phyloP scores from a whole-genome alignment of 2,113 vertebrate species.

The Tauraco erythrolophus region DNA sequence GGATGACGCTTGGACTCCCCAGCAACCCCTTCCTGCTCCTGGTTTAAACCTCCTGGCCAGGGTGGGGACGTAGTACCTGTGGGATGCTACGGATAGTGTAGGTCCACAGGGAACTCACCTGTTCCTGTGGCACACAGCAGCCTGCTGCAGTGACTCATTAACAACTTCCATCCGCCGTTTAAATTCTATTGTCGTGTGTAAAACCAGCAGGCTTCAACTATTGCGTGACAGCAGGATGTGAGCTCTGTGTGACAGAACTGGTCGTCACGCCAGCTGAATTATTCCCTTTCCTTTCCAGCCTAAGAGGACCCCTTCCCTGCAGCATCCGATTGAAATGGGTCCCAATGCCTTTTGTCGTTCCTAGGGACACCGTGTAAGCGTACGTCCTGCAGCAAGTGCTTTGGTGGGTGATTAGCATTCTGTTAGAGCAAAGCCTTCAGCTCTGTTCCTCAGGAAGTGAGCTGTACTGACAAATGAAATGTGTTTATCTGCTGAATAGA shows the following conservation, averaged over 20 bases:
- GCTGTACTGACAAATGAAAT: slow-evolving; percentile 23
- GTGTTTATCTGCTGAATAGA: slow-evolving; percentile 36
- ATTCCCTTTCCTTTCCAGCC: background rate
- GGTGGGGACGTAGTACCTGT: rapidly evolving
- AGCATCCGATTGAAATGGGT: background rate
- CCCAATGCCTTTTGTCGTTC: background rate
- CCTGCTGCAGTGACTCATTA: background rate
- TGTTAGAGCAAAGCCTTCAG: background rate
- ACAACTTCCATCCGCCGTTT: rapidly evolving
- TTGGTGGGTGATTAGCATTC: background rate
- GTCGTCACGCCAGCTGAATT: background rate
- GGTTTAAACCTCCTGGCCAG: background rate
- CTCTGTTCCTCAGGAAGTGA: slow-evolving; percentile 58
- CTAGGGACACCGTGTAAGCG: background rate
- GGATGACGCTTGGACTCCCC: background rate
- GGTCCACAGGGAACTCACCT: background rate
- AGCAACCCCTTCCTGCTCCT: background rate
- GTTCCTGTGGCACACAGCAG: background rate
- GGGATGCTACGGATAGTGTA: background rate
- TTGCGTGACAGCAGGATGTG: background rate
- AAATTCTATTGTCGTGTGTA: background rate
- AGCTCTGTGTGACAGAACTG: background rate
- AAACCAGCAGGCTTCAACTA: background rate
- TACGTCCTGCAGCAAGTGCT: background rate
- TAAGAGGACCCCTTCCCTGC: background rate